Evolutionary conservation across 2,888 invertebrate genomes (phyloP), one percentile per base, ranked within the genome.

Genomic region (Monochamus alternatus): DNA sequence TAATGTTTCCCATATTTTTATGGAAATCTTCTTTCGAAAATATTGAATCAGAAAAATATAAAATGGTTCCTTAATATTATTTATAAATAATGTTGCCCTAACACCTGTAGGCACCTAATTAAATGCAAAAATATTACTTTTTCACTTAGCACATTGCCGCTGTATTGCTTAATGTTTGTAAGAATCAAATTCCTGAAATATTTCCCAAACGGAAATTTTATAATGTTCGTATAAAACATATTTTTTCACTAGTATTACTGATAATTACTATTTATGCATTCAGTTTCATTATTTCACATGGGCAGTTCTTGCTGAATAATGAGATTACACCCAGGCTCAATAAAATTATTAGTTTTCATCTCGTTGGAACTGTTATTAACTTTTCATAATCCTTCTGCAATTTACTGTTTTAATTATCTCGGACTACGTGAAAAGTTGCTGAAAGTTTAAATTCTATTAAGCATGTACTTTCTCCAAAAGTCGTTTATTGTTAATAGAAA

Each of bases 181-280:
- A 38, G 38, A 38, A 51, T 51, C 51, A n/a, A n/a, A 51, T 51
- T 51, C 51, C 10, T 51, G 12, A 51, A 51, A 51, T 51, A 51
- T n/a, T 51, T 51, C 51, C 51, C 51, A n/a, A 51, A n/a, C 51
- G 51, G 51, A 51, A 51, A 51, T 51, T 38, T 51, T n/a, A 51
- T n/a, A 51, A 51, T 51, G 51, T 51, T n/a, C 5, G 10, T n/a
- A 9, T n/a, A 51, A n/a, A 51, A 9, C 5, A 4, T n/a, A 51
- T 51, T 10, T 51, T 51, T 51, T 51, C 38, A 38, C 38, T 38
- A n/a, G 47, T n/a, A n/a, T 51, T 3, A 51, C n/a, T 51, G 51
- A 8, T 51, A 51, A 51, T 51, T 51, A 51, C 51, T 51, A 51
- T 51, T 51, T 51, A 51, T 51, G 9, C 10, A n/a, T 51, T 51